These are phyloP conservation scores for Delichon dasypus DNA, from an alignment of 2,797 vertebrate genomes.

Conservation along the genomic window DNA sequence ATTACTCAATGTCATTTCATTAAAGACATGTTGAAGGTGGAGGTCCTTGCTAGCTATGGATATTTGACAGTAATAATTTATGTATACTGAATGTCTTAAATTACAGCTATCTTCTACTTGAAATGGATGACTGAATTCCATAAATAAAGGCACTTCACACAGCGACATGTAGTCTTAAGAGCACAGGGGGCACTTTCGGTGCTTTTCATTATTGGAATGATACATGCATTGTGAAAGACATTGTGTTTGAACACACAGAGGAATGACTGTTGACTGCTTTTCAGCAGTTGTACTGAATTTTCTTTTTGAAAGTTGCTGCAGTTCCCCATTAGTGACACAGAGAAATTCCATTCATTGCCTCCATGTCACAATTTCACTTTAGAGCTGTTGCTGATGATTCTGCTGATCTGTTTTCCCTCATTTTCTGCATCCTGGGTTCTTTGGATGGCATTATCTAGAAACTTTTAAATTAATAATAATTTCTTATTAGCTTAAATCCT, in stretches of 20 bases:
- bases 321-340: neutral
- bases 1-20: neutral
- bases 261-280: neutral
- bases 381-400: neutral
- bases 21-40: neutral
- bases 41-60: neutral
- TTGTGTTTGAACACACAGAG: neutral
- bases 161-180: neutral
- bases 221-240: neutral
- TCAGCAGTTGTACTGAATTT: neutral
- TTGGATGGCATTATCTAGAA: neutral
- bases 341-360: neutral
- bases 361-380: neutral
- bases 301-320: neutral
- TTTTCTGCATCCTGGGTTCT: neutral
- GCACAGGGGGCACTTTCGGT: rapidly evolving
- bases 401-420: neutral
- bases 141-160: neutral
- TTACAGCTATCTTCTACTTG: neutral
- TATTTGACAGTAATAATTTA: neutral
- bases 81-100: neutral
- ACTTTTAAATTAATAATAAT: no score
- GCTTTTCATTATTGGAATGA: neutral
- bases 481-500: neutral
- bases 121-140: neutral